These are phyloP conservation scores for Psophia crepitans DNA, from an alignment of 2,113 vertebrate species.

Conservation along the genomic window DNA sequence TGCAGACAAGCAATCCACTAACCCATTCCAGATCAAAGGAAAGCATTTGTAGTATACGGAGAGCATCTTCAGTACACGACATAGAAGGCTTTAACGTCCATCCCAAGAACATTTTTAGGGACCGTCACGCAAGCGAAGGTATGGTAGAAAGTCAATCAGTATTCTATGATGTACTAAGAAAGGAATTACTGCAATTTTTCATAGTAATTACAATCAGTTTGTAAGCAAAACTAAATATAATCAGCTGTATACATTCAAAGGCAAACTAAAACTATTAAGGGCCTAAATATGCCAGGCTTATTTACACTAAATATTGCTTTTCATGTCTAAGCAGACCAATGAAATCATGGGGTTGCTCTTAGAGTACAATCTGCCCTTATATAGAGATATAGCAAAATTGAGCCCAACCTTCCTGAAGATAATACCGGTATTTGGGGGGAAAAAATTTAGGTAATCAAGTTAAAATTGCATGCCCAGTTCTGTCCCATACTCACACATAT, in stretches of 20 bases:
- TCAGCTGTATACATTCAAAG: neutral
- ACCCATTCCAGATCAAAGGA: conserved; percentile 89
- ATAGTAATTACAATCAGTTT: neutral
- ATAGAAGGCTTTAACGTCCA: conserved; percentile 90
- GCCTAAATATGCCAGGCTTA: neutral
- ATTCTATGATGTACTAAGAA: neutral
- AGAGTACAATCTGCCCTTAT: neutral
- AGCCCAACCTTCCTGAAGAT: neutral
- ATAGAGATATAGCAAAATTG: neutral
- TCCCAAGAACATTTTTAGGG: conserved; percentile 87
- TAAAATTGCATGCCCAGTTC: neutral
- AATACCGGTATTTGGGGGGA: neutral
- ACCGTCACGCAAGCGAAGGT: conserved; percentile 92
- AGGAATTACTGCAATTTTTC: neutral
- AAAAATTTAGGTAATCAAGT: neutral
- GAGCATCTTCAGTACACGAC: conserved; percentile 95
- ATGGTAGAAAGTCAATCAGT: conserved; percentile 42
- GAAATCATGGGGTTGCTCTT: neutral
- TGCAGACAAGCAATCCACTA: conserved; percentile 84
- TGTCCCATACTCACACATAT: neutral
- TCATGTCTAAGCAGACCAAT: neutral
- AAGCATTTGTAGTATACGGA: conserved; percentile 90
- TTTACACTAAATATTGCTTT: neutral
- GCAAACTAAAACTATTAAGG: neutral
- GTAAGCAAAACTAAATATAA: neutral